phyloP scores from a whole-genome alignment of 2,888 invertebrate species.

The Bombyx huttoni region DNA sequence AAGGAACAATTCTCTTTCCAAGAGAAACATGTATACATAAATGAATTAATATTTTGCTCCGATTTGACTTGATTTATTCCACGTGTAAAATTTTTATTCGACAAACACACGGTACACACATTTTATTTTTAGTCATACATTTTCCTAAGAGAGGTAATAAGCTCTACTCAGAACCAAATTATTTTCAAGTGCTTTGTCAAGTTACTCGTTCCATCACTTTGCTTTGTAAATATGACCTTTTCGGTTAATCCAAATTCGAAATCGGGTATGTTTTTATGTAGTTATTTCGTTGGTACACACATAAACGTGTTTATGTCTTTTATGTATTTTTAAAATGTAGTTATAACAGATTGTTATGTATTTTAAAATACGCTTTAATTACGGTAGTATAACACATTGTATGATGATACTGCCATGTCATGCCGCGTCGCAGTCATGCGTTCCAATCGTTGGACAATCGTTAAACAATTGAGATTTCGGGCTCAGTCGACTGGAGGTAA shows the following conservation, averaged over 20 bases:
- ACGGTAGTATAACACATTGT: no score
- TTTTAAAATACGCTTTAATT: no score
- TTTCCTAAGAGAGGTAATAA: constrained; percentile 4
- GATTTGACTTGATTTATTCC: neutral
- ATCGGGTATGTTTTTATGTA: constrained; percentile 2
- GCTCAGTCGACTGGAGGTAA: no score
- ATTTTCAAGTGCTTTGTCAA: constrained; percentile 18
- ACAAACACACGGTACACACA: constrained; percentile 6
- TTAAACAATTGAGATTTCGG: no score
- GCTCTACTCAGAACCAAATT: constrained; percentile 19
- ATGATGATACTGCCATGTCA: no score
- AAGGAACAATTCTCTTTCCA: neutral
- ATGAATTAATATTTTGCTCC: neutral
- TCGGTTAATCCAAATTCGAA: constrained; percentile 5
- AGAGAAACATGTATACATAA: neutral
- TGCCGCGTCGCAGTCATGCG: no score
- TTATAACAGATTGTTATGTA: no score
- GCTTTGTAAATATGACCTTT: constrained; percentile 1
- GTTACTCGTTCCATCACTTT: constrained; percentile 9
- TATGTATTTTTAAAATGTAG: no score
- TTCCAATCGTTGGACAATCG: no score
- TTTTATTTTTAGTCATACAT: constrained; percentile 5
- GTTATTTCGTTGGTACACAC: neutral
- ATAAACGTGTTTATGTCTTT: no score
- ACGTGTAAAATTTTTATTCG: neutral